Conservation (phyloP, 2,113 vertebrate species). For the Phylloscopus trochiloides region DNA sequence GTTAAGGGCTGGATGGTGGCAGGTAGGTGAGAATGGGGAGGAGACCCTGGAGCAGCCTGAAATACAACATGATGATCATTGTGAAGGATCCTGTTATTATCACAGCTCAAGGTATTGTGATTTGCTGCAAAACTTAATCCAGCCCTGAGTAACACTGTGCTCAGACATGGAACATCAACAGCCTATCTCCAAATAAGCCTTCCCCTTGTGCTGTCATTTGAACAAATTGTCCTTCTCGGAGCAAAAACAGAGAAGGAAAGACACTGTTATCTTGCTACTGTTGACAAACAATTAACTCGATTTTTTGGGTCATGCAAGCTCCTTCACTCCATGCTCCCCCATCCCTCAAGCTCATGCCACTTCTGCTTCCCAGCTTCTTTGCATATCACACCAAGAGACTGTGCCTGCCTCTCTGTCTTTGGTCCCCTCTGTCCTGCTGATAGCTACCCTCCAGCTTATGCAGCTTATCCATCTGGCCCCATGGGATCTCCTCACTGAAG, state of each 20-base stretch:
- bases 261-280: constrained; percentile 5
- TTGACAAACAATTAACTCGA: constrained; percentile 1
- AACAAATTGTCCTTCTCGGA: constrained; percentile 25
- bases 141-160: neutral
- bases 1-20: neutral
- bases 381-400: neutral
- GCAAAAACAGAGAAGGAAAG: neutral
- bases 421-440: neutral
- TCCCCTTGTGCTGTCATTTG: neutral
- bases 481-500: neutral
- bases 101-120: neutral
- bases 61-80: neutral
- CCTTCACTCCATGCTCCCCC: neutral
- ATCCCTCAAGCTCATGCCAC: neutral
- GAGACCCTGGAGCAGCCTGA: neutral
- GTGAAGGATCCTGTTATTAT: neutral
- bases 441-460: neutral
- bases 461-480: neutral
- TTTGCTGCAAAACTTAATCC: constrained; percentile 1
- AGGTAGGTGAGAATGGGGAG: neutral
- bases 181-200: neutral
- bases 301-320: neutral
- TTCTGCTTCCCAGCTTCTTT: neutral
- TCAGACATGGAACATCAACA: neutral
- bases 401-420: neutral